Evolutionary conservation across 2,113 vertebrate species (phyloP).

Genomic region (Dromiciops gliroides): DNA sequence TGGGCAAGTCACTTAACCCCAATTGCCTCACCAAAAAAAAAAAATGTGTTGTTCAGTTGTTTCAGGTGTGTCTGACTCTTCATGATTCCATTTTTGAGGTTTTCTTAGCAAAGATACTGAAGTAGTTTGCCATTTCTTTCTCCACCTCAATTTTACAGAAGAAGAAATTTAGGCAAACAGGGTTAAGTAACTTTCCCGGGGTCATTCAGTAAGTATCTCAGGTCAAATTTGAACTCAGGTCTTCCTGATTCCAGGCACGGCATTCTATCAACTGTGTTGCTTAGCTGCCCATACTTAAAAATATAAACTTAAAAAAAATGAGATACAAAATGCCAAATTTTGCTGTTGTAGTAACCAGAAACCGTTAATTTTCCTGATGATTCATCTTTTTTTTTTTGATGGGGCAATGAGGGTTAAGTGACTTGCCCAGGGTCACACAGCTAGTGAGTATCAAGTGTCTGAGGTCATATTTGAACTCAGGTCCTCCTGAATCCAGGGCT

Average conservation of each 20-base stretch:
- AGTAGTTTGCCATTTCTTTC: neutral
- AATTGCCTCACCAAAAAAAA: no score
- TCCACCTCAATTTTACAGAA: neutral
- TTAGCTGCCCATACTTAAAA: neutral
- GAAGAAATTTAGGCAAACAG: neutral
- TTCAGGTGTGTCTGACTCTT: neutral
- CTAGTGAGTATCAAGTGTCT: no score
- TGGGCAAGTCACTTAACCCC: no score
- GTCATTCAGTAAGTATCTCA: neutral
- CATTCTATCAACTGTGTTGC: neutral
- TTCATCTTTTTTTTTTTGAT: no score
- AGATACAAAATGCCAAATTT: neutral
- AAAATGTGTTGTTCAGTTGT: neutral
- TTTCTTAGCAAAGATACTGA: neutral
- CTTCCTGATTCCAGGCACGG: neutral
- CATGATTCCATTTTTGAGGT: neutral
- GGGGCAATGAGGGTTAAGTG: no score
- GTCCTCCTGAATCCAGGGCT: no score
- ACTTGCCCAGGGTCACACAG: no score
- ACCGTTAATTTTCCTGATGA: neutral
- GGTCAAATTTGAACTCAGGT: neutral
- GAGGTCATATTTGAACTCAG: no score
- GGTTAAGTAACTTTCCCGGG: neutral
- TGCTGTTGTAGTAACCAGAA: neutral
- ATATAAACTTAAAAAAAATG: neutral